Base-by-base conservation (phyloP, 2,888 invertebrate genomes). In the Mechanitis messenoides region DNA sequence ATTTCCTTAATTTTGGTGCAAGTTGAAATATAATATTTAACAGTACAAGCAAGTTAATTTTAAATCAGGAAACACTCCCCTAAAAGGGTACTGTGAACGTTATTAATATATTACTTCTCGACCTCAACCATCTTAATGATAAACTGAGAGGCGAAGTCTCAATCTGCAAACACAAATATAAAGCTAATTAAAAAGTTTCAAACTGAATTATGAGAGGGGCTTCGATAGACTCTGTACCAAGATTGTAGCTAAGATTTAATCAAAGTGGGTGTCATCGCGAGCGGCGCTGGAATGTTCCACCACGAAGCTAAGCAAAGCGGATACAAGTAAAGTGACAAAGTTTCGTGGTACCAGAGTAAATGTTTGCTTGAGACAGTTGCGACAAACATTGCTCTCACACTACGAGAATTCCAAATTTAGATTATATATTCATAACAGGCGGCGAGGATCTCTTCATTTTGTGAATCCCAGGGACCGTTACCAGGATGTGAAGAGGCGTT, bases 161-260 rank as follows among this genome's bases (percentile, higher is more conserved):
- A 87, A 90, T 90, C 87, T 84, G 81, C 87, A 89, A 90, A 90
- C 87, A 90, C 89, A 90, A 90, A 90, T 87, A 89, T 89, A 89
- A 90, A 90, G 87, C 89, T 90, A 90, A 90, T 90, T 90, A 88
- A 90, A 90, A 90, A 90, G 89, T 90, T 90, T 84, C 80, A 83
- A 90, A 90, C 89, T 88, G 85, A 89, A 89, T 90, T 90, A 90
- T 90, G 87, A 87, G 89, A 87, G 89, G 88, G 90, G 87, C 85
- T 83, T 83, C 80, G 83, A 81, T 82, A 81, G 83, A 77, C 87
- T 82, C 83, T 69, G 87, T 83, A 87, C 88, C 85, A 87, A 85
- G 87, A 85, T 87, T 85, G 81, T 80, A 78, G 77, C 78, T 71
- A 81, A 85, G 87, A 85, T 87, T 88, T 82, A 84, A 86, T 85